Conservation (phyloP, 2,797 vertebrate genomes). For the Margarornis squamiger region DNA sequence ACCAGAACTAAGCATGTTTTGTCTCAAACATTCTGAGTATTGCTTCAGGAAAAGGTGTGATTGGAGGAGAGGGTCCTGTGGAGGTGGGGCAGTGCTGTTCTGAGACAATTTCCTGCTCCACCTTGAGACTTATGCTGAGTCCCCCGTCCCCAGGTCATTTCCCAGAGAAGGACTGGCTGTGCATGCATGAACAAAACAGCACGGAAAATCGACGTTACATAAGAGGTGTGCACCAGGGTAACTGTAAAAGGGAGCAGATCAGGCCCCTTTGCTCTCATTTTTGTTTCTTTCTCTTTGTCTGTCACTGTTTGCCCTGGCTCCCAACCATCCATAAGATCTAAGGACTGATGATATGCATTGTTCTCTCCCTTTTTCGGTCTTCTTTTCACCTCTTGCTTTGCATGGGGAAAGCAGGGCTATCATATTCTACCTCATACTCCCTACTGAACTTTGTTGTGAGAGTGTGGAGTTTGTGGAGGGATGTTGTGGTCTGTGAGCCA, state of each 20-base stretch:
- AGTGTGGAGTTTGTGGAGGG: background rate
- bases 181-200: rapidly evolving
- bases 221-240: background rate
- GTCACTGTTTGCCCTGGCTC: background rate
- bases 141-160: rapidly evolving
- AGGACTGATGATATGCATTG: background rate
- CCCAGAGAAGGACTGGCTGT: background rate
- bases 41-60: background rate
- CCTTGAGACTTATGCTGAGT: no score
- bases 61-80: no score
- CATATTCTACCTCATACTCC: background rate
- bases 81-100: rapidly evolving
- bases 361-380: background rate
- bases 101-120: background rate
- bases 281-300: background rate
- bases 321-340: background rate
- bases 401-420: background rate
- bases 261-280: rapidly evolving
- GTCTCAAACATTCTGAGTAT: background rate
- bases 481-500: background rate
- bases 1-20: background rate
- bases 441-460: background rate
- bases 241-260: background rate
- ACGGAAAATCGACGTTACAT: background rate
- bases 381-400: background rate